Evolutionary conservation across 1,140 invertebrate species (phyloP), one percentile per base, ranked within the genome.

Genomic region (Zophobas morio): DNA sequence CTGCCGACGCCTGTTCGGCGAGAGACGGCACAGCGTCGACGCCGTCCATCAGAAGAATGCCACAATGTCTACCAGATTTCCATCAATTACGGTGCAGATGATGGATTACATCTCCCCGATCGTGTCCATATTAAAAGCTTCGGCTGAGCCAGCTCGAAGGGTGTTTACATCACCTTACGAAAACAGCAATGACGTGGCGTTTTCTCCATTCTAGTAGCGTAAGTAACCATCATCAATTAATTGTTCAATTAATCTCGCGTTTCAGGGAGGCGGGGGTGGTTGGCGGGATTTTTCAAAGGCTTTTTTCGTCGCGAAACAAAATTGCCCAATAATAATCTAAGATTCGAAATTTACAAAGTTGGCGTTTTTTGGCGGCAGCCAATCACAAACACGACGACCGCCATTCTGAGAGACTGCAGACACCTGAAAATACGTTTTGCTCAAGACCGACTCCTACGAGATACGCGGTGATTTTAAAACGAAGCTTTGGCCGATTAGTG

Each of bases 1-100:
- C 71, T 56, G 37, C 46, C 70, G 71, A 73, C 71, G 71, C 71
- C 71, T n/a, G 36, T 54, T 73, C 71, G 54, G 54, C 32, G 3
- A 4, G 4, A 4, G 35, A n/a, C 72, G 54, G 60, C 8, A 39
- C 53, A 8, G 72, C 72, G 72, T 56, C 72, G 70, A 66, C 60
- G 60, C 60, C 60, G 60, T 66, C 36, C 39, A 46, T 66, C 39
- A 33, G 4, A 42, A 66, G 3, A 66, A 66, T 66, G 60, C 60
- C 39, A 40, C 8, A 6, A 66, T 40, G 60, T 66, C 60, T 66
- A 8, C 4, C 39, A 32, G 36, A 66, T 32, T 40, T 66, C 39
- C 60, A 66, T 66, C 60, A 66, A 66, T 66, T 66, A 66, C 20
- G n/a, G 20, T 40, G 39, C 39, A 8, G 60, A 66, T 66, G 60